These are phyloP conservation scores for Leptestheria dahalacensis DNA, from an alignment of 1,140 invertebrate genomes.

Conservation along the genomic window DNA sequence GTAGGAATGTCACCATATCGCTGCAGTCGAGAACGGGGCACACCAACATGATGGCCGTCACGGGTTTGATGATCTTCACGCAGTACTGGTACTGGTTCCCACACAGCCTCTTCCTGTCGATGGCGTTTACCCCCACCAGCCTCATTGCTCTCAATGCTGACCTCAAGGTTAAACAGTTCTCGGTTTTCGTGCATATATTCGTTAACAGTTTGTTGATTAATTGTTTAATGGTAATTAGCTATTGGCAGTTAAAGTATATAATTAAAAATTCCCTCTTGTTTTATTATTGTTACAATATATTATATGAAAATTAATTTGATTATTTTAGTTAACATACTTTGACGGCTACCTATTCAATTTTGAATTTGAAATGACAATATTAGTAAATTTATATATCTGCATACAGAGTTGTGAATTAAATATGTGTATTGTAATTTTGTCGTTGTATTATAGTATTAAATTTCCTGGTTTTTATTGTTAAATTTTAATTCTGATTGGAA, in stretches of 20 bases:
- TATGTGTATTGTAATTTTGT: background rate
- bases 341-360: too few relatives aligned
- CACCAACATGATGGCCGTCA: conserved; percentile 91
- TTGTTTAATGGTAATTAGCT: background rate
- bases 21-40: conserved; percentile 93
- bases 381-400: too few relatives aligned
- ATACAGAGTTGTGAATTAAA: too few relatives aligned
- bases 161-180: conserved; percentile 47
- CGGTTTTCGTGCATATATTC: background rate
- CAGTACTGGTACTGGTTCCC: conserved; percentile 99
- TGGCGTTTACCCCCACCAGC: conserved; percentile 93
- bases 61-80: conserved; percentile 94
- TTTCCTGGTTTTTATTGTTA: too few relatives aligned
- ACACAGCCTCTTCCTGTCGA: conserved; percentile 80
- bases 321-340: too few relatives aligned
- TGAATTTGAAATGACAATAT: too few relatives aligned
- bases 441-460: background rate
- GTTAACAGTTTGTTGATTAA: background rate
- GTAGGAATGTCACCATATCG: conserved; percentile 89
- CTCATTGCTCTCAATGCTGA: conserved; percentile 88
- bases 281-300: too few relatives aligned
- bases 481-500: too few relatives aligned
- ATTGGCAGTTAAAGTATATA: too few relatives aligned
- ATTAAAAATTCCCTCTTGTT: too few relatives aligned
- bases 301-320: too few relatives aligned